phyloP scores from a whole-genome alignment of 2,888 invertebrate species.

The Aradus depressus region DNA sequence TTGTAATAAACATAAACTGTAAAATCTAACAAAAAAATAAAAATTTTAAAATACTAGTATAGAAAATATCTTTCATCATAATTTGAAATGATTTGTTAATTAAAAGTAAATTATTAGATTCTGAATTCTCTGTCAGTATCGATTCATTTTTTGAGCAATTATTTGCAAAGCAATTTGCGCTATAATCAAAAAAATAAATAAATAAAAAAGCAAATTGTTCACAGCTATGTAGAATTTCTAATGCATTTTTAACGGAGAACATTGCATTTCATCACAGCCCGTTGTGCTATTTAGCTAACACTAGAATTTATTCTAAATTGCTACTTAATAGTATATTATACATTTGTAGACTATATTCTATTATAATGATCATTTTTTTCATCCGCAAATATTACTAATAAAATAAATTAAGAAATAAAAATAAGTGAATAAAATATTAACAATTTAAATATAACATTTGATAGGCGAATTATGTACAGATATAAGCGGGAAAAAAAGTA shows the following conservation, averaged over 20 bases:
- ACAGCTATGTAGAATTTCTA: too few relatives aligned
- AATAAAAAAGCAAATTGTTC: slow-evolving; percentile 5
- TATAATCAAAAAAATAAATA: too few relatives aligned
- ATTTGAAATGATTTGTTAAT: too few relatives aligned
- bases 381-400: slow-evolving; percentile 2
- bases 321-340: not conserved
- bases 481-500: not conserved
- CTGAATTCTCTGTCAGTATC: too few relatives aligned
- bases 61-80: too few relatives aligned
- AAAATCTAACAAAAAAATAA: too few relatives aligned
- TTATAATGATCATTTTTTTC: slow-evolving; percentile 1
- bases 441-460: too few relatives aligned
- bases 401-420: not conserved
- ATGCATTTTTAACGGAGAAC: slow-evolving; percentile 13
- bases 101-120: too few relatives aligned
- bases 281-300: slow-evolving; percentile 16
- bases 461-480: not conserved
- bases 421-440: not conserved
- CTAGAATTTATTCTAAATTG: slow-evolving; percentile 6
- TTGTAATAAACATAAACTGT: too few relatives aligned
- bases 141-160: too few relatives aligned
- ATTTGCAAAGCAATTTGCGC: too few relatives aligned
- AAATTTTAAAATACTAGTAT: too few relatives aligned
- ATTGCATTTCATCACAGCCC: slow-evolving; percentile 18
- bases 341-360: slow-evolving; percentile 3